Percentiles rank a stretch among this genome's conserved stretches.
These are phyloP conservation scores for Mallateleia sp. DNA, from an alignment of 2,888 invertebrate genomes.

Conservation along the genomic window DNA sequence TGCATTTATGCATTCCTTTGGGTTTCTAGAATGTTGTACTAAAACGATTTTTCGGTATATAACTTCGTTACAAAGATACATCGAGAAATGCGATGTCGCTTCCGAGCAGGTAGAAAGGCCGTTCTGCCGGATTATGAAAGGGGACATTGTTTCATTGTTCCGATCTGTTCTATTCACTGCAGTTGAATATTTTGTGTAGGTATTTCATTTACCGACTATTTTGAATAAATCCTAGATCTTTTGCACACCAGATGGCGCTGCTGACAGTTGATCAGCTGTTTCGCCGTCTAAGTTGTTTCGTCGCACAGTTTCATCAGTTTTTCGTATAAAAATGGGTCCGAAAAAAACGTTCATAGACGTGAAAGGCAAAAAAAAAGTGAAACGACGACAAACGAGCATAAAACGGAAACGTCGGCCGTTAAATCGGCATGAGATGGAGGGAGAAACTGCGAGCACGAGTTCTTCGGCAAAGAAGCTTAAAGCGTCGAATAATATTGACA, in stretches of 20 bases:
- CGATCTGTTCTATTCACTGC: not conserved
- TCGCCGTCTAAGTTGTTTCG: not conserved
- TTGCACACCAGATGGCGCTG: constrained; percentile 1
- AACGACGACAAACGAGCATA: not conserved
- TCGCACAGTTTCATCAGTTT: constrained; percentile 4
- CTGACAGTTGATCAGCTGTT: constrained; percentile 4
- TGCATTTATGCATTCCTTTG: constrained; percentile 7
- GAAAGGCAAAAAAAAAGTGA: not conserved
- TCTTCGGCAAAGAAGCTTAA: constrained; percentile 24
- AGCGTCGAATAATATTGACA: not conserved
- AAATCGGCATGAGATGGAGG: constrained; percentile 54
- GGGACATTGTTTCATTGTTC: constrained; percentile 3
- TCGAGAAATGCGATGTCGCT: constrained; percentile 4
- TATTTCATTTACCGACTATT: constrained; percentile 6
- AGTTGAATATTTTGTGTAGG: not conserved
- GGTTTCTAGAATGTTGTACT: constrained; percentile 22
- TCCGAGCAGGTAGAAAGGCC: constrained; percentile 14
- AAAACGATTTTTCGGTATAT: constrained; percentile 13
- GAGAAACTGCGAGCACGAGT: constrained; percentile 73
- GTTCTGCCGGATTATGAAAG: constrained; percentile 17
- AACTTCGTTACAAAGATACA: constrained; percentile 7
- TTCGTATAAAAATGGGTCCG: constrained; percentile 1
- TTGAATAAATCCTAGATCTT: not conserved
- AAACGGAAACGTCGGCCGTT: constrained; percentile 34
- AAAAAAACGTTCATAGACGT: not conserved